These are phyloP conservation scores for Protodeltote pygarga DNA, from an alignment of 2,888 invertebrate species.

Conservation along the genomic window DNA sequence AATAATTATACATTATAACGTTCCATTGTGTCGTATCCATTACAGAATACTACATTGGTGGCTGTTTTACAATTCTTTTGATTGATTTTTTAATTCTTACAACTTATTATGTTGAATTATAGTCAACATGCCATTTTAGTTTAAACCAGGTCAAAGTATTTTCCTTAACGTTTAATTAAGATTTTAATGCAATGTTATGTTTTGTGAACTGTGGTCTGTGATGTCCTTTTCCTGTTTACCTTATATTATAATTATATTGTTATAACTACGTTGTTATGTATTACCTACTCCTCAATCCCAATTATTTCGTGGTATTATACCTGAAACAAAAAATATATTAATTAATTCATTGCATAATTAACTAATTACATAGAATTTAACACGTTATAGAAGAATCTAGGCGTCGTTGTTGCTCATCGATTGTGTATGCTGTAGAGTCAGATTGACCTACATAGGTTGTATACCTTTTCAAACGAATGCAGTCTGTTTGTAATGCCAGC, in stretches of 20 bases:
- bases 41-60: no score
- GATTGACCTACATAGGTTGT: no score
- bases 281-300: conserved; percentile 27
- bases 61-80: no score
- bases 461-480: no score
- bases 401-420: no score
- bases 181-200: neutral
- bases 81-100: no score
- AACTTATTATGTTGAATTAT: neutral
- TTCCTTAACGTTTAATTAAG: conserved; percentile 6
- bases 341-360: no score
- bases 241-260: conserved; percentile 21
- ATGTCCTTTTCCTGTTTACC: conserved; percentile 29
- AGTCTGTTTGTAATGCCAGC: no score
- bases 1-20: neutral
- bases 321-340: conserved; percentile 39
- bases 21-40: neutral
- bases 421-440: no score
- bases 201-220: no score
- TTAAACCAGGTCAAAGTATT: conserved; percentile 1
- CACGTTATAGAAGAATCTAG: no score
- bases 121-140: neutral
- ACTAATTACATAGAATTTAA: no score
- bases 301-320: conserved; percentile 28
- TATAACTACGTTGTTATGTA: conserved; percentile 15